A percentile compares a stretch with the other conserved stretches of the same genome.
Conservation (phyloP, 2,797 vertebrate species). For the Diglossa cyanea region DNA sequence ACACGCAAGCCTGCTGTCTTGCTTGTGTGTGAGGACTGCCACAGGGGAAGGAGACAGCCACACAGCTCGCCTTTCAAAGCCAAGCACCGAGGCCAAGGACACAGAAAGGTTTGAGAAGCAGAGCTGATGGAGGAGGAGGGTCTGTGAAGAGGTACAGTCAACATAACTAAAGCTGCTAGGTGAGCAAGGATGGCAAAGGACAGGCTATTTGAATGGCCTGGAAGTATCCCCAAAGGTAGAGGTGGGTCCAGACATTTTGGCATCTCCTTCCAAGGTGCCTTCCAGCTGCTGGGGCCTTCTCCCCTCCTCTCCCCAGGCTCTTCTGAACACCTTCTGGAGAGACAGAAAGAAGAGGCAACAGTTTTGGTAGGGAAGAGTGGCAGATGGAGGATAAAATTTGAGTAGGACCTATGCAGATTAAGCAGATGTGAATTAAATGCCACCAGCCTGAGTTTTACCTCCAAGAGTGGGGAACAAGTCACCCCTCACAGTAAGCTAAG, state of each 20-base stretch:
- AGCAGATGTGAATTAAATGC: neutral
- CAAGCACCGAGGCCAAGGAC: neutral
- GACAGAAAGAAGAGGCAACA: neutral
- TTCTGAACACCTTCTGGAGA: neutral
- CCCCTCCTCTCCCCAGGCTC: neutral
- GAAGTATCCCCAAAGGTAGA: neutral
- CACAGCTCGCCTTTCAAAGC: neutral
- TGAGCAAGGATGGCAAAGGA: neutral
- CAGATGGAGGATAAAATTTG: neutral
- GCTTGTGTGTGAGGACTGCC: neutral
- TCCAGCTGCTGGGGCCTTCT: neutral
- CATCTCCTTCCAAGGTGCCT: neutral
- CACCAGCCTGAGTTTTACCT: neutral
- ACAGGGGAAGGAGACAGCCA: neutral
- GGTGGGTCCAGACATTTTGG: neutral
- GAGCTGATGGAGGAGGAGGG: neutral
- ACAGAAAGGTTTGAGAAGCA: neutral
- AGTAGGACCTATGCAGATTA: neutral
- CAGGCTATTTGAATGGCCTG: neutral
- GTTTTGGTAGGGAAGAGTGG: neutral
- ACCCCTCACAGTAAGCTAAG: neutral
- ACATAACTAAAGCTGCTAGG: neutral
- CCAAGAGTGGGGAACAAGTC: neutral
- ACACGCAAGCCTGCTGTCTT: neutral
- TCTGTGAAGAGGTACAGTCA: neutral